Conservation (phyloP, 2,113 vertebrate species). For the Barbus barbus region DNA sequence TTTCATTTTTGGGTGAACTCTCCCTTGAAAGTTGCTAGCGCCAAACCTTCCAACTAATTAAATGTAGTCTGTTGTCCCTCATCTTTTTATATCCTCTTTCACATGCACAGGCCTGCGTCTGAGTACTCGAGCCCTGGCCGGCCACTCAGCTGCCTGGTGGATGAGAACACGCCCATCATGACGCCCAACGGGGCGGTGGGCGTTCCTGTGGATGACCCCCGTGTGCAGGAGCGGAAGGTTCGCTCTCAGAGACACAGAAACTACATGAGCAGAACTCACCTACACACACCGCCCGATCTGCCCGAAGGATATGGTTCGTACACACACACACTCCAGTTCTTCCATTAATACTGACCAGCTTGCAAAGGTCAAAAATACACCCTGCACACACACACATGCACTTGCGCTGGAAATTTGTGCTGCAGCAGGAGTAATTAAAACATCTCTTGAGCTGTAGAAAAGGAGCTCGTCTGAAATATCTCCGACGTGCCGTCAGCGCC, state of each 20-base stretch:
- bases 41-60: too few species aligned
- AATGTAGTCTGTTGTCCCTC: not conserved
- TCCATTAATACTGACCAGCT: not conserved
- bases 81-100: not conserved
- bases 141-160: constrained; percentile 95
- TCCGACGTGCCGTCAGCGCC: too few species aligned
- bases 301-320: constrained; percentile 94
- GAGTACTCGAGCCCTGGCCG: constrained; percentile 96
- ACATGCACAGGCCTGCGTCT: constrained; percentile 85
- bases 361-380: constrained; percentile 10
- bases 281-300: constrained; percentile 94
- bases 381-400: not conserved
- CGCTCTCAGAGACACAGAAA: constrained; percentile 96
- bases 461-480: too few species aligned
- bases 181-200: constrained; percentile 89
- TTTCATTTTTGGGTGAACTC: too few species aligned
- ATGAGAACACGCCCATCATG: constrained; percentile 91
- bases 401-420: too few species aligned
- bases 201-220: constrained; percentile 81
- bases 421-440: too few species aligned
- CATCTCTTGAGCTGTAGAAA: too few species aligned
- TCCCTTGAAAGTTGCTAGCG: not conserved
- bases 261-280: constrained; percentile 98
- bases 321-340: constrained; percentile 56
- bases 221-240: constrained; percentile 88